Percentiles rank a stretch among this genome's conserved stretches.
phyloP scores from a whole-genome alignment of 2,797 vertebrate genomes.

The Gallinago stenura region DNA sequence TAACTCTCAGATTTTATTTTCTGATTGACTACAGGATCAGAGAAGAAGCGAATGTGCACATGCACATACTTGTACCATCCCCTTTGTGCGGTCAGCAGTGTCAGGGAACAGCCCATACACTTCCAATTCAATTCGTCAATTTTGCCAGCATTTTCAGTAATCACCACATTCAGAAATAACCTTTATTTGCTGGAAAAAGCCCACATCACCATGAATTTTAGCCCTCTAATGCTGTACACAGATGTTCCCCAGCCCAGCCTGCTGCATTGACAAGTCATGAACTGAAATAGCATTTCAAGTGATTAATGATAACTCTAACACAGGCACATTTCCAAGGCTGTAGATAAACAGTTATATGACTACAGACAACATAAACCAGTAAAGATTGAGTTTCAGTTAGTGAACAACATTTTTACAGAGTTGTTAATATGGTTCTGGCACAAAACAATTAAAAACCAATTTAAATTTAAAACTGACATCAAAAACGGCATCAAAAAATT shows the following conservation, averaged over 20 bases:
- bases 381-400: background rate
- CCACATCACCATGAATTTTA: background rate
- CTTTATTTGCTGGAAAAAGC: background rate
- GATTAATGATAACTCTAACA: background rate
- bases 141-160: background rate
- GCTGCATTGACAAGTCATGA: background rate
- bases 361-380: background rate
- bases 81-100: background rate
- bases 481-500: background rate
- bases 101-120: background rate
- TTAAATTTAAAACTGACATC: background rate
- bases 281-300: background rate
- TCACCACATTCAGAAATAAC: background rate
- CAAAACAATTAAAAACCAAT: background rate
- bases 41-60: background rate
- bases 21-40: background rate
- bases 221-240: background rate
- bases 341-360: background rate
- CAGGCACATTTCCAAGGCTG: background rate
- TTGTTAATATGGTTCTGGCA: background rate
- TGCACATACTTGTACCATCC: background rate
- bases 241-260: background rate
- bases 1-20: background rate
- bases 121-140: background rate
- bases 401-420: background rate